Percentiles rank a stretch among this genome's conserved stretches.
phyloP scores from a whole-genome alignment of 2,113 vertebrate species.

The Piliocolobus tephrosceles region DNA sequence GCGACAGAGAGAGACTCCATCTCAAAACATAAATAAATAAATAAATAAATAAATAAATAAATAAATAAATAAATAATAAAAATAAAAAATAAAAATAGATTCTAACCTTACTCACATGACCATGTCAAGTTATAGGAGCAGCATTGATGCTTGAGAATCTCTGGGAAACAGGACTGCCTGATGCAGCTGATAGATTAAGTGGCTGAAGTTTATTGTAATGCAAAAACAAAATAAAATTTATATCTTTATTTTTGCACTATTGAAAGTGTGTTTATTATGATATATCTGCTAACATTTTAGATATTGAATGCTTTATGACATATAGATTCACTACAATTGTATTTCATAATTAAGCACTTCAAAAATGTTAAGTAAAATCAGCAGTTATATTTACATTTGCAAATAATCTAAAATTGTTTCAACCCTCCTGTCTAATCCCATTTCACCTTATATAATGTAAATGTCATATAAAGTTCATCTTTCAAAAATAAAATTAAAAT shows the following conservation, averaged over 20 bases:
- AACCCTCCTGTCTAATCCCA: not conserved
- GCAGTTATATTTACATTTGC: not conserved
- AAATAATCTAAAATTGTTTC: not conserved
- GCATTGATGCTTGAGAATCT: not conserved
- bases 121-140: not conserved
- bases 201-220: not conserved
- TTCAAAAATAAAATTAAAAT: not conserved
- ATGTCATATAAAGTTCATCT: not conserved
- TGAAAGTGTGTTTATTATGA: not conserved
- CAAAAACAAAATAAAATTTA: not conserved
- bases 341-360: not conserved
- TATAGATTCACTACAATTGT: not conserved
- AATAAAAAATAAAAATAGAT: not conserved
- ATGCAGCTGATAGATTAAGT: not conserved
- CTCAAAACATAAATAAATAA: no score
- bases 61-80: no score
- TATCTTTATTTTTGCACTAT: not conserved
- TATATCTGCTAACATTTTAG: not conserved
- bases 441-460: not conserved
- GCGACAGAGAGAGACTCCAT: no score
- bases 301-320: not conserved
- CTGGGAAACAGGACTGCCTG: not conserved
- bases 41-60: no score
- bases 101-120: not conserved
- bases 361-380: not conserved